Evolutionary conservation across 2,888 invertebrate species (phyloP), one percentile per base, ranked within the genome.

Genomic region (Hoplodrina ambigua): DNA sequence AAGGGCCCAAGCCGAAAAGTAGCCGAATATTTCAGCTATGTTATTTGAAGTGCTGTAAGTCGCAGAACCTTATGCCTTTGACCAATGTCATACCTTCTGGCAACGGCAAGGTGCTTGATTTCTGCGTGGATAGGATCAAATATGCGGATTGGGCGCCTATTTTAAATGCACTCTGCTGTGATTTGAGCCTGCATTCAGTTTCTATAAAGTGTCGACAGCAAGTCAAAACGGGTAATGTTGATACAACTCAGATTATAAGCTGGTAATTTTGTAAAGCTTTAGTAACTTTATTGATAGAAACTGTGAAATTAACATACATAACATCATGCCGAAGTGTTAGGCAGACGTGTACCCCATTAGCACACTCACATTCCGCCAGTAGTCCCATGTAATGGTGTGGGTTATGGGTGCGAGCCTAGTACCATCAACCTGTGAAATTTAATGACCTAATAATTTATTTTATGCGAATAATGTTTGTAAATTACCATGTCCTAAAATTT

Each of bases 141-240:
- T 97, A 97, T 75, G 97, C 96, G 74, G 98, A 98, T 80, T 98
- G 98, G 98, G 95, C 96, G 44, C 97, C 98, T 1, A 97, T 98
- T 59, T 92, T 97, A 61, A 97, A 97, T 83, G 97, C 98, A 0
- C 91, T 98, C 8, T 96, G 97, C 58, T 96, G 97, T 78, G 98
- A 98, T 89, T 96, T 97, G 62, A 97, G 97, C 72, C 95, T 98
- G 6, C 97, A 97, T 89, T 96, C 97, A 73, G 94, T 98, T 74
- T 96, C 96, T 46, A 96, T 98, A 75, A 96, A 97, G 83, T 97
- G 97, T 91, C 96, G 97, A 33, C 93, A 94, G 78, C 93, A 89
- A 86, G 93, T 94, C 5, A 96, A 95, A 87, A 94, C 95, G 56
- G 93, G 95, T 95, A 78, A 87, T 64, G 61, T 80, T 13, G 20